A percentile compares a stretch with the other conserved stretches of the same genome.
Evolutionary conservation across 2,113 vertebrate genomes (phyloP).

Genomic region (Callithrix jacchus): DNA sequence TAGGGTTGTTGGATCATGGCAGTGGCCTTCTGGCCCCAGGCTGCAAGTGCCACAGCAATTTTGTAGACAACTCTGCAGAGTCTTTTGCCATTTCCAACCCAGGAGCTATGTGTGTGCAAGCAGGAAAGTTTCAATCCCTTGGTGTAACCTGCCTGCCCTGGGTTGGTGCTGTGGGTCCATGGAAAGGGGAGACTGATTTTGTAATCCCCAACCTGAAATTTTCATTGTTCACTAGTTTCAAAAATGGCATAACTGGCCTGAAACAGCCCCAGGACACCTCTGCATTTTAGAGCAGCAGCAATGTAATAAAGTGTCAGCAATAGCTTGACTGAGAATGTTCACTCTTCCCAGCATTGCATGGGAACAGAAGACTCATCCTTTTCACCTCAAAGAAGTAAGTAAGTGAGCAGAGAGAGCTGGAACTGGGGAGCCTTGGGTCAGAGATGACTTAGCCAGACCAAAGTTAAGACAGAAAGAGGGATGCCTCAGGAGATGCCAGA

Average conservation of each 20-base stretch:
- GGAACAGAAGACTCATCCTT: neutral
- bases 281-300: neutral
- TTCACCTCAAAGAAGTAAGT: neutral
- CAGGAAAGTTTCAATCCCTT: neutral
- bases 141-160: neutral
- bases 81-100: neutral
- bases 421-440: neutral
- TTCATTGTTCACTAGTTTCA: neutral
- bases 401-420: neutral
- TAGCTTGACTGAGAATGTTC: neutral
- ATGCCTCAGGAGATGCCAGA: rapidly evolving
- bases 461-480: neutral
- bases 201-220: neutral
- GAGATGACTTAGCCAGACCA: neutral
- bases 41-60: neutral
- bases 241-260: neutral
- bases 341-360: neutral
- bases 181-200: neutral
- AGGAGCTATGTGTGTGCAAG: neutral
- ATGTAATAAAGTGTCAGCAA: neutral
- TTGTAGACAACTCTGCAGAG: neutral
- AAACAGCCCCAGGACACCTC: neutral
- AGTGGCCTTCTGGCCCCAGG: neutral
- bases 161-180: too few species aligned
- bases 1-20: neutral